Evolutionary conservation across 1,140 invertebrate species (phyloP).

Genomic region (Ceratina australensis): DNA sequence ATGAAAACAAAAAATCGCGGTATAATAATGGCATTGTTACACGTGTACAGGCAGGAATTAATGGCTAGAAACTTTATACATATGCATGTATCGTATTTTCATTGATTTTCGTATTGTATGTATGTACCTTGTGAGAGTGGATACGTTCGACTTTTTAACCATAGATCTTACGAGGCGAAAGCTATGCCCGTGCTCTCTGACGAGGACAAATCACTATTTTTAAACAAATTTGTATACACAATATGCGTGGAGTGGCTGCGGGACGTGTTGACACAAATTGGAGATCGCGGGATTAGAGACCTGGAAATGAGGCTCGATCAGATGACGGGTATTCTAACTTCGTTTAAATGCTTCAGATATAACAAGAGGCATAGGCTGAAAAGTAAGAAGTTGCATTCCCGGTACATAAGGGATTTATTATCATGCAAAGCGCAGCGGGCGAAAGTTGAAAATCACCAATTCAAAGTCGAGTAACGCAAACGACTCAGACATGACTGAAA

Average conservation of each 20-base stretch:
- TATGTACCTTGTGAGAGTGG: constrained; percentile 5
- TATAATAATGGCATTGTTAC: neutral
- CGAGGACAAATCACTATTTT: constrained; percentile 1
- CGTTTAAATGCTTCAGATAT: neutral
- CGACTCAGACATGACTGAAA: neutral
- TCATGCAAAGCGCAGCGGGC: constrained; percentile 16
- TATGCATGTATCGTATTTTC: neutral
- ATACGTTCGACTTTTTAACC: constrained; percentile 35
- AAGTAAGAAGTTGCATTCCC: too few relatives aligned
- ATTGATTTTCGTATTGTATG: constrained; percentile 8
- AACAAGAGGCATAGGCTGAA: neutral
- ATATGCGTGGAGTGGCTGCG: neutral
- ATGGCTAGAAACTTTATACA: neutral
- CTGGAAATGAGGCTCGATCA: too few relatives aligned
- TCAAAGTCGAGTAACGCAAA: neutral
- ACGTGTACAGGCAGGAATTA: neutral
- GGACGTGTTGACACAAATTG: neutral
- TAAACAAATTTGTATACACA: neutral
- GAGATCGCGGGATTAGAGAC: too few relatives aligned
- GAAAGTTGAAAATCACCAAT: constrained; percentile 38
- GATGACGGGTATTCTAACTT: too few relatives aligned
- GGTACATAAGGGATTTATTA: neutral
- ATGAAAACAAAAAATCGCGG: neutral
- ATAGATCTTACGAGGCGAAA: constrained; percentile 30
- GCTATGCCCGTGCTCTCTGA: neutral